phyloP scores from a whole-genome alignment of 2,888 invertebrate genomes.

The Listrodromus nycthemerus region DNA sequence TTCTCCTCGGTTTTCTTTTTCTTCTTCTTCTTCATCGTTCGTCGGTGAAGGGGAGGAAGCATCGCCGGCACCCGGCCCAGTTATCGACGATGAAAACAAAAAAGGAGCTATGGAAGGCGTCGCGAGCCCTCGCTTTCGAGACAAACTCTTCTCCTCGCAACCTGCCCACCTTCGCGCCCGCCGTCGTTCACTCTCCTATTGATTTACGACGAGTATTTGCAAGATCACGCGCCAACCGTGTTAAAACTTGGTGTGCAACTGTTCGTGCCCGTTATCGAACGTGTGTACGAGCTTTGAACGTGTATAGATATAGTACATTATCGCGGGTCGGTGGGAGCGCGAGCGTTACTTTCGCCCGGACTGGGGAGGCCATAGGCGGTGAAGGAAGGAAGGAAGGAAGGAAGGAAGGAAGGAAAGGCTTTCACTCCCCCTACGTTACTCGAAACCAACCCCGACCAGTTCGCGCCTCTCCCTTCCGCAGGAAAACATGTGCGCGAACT shows the following conservation, averaged over 20 bases:
- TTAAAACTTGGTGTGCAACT: constrained; percentile 81
- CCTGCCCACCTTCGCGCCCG: background rate
- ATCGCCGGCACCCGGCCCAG: constrained; percentile 7
- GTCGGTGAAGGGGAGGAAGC: constrained; percentile 3
- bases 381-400: constrained; percentile 60
- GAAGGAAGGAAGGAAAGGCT: constrained; percentile 63
- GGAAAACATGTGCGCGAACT: constrained; percentile 45
- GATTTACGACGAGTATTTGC: constrained; percentile 83
- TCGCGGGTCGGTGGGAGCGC: background rate
- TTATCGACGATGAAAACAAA: constrained; percentile 6
- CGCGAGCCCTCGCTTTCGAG: constrained; percentile 44
- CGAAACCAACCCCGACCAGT: constrained; percentile 14
- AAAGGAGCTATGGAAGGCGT: constrained; percentile 39
- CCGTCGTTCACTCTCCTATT: constrained; percentile 62
- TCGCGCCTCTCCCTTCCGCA: constrained; percentile 12
- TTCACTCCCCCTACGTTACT: constrained; percentile 27
- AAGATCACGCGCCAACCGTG: constrained; percentile 81
- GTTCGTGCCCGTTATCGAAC: constrained; percentile 66
- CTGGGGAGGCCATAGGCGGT: constrained; percentile 38
- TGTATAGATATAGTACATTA: constrained; percentile 36
- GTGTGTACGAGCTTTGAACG: constrained; percentile 6
- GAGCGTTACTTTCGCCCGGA: constrained; percentile 57
- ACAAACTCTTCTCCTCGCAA: constrained; percentile 38
- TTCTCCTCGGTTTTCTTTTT: background rate
- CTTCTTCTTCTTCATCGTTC: background rate